Evolutionary conservation across 2,888 invertebrate species (phyloP).

Genomic region (Cheilosia soror): DNA sequence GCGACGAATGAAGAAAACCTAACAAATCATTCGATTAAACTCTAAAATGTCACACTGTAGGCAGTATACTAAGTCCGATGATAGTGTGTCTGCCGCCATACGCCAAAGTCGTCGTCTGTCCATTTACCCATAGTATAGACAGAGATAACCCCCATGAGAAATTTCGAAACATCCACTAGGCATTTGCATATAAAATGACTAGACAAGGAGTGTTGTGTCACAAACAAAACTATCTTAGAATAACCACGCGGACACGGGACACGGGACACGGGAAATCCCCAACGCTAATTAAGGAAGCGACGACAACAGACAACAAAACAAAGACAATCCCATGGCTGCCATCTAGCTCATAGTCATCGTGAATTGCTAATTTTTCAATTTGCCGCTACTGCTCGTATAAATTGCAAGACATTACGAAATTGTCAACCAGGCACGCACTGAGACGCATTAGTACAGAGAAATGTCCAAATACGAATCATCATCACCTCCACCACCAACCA

Average conservation of each 20-base stretch:
- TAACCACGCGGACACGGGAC: neutral
- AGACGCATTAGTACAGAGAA: neutral
- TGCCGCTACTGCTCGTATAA: neutral
- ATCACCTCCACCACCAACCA: neutral
- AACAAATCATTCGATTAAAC: slow-evolving; percentile 26
- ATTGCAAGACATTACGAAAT: slow-evolving; percentile 15
- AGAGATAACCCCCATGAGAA: slow-evolving; percentile 31
- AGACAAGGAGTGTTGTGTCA: slow-evolving; percentile 6
- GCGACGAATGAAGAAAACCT: slow-evolving; percentile 10
- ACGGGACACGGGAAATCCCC: slow-evolving; percentile 12
- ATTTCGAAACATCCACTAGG: slow-evolving; percentile 2
- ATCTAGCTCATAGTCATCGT: slow-evolving; percentile 1
- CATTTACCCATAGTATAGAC: neutral
- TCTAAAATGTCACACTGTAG: slow-evolving; percentile 6
- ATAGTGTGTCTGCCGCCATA: slow-evolving; percentile 1
- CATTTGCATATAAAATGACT: slow-evolving; percentile 13
- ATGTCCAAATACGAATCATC: slow-evolving; percentile 1
- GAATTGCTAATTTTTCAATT: slow-evolving; percentile 14
- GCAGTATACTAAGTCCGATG: slow-evolving; percentile 7
- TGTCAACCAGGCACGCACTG: neutral
- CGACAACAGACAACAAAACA: neutral
- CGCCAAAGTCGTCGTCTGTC: neutral
- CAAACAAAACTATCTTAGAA: neutral
- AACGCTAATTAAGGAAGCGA: slow-evolving; percentile 10
- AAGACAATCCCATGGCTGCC: neutral